Percentiles rank a stretch among this genome's conserved stretches.
phyloP scores from a whole-genome alignment of 2,113 vertebrate genomes.

The Mormoops blainvillei region DNA sequence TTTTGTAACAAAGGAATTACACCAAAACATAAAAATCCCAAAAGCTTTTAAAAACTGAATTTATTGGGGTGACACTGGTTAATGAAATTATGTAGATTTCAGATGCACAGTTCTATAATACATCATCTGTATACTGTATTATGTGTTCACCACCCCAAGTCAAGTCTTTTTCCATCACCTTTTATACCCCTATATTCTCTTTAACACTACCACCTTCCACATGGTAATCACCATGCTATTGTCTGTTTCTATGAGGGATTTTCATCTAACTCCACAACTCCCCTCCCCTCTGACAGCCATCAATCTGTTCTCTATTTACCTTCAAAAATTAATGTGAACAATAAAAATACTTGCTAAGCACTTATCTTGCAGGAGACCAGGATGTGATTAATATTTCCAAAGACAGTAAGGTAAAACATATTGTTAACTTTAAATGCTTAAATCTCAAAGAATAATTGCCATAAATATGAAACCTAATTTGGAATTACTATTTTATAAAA shows the following conservation, averaged over 20 bases:
- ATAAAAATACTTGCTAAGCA: neutral
- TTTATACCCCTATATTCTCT: neutral
- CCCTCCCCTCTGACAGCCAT: neutral
- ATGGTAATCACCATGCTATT: neutral
- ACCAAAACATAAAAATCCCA: neutral
- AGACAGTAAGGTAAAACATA: neutral
- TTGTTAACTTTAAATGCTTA: neutral
- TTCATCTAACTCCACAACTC: neutral
- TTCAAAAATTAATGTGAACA: neutral
- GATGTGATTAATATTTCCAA: neutral
- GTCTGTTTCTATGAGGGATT: neutral
- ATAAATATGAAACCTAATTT: slow-evolving; percentile 7
- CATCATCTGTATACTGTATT: neutral
- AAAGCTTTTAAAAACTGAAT: neutral
- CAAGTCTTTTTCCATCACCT: neutral
- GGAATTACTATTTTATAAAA: neutral
- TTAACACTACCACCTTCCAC: neutral
- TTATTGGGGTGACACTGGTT: neutral
- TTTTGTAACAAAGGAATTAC: neutral
- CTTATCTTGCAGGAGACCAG: neutral
- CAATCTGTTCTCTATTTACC: neutral
- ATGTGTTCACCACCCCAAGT: neutral
- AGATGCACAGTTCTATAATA: too few relatives aligned
- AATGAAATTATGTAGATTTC: neutral
- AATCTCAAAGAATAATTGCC: neutral